Evolutionary conservation across 2,113 vertebrate genomes (phyloP).

Genomic region (Xyrauchen texanus): DNA sequence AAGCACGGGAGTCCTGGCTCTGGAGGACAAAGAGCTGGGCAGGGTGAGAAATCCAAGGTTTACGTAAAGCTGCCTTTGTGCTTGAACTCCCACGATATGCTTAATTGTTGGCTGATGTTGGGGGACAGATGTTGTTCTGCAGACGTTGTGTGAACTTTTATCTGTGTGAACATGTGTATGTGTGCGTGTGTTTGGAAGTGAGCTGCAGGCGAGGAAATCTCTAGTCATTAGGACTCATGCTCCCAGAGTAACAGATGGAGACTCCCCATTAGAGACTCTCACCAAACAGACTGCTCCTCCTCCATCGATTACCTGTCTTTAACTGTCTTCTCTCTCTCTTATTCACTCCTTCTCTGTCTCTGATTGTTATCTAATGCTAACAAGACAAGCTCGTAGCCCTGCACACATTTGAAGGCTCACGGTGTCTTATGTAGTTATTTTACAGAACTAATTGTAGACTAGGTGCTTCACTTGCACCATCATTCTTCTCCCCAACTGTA

Average conservation of each 20-base stretch:
- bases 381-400: too few species aligned
- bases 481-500: too few species aligned
- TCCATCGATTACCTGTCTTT: constrained; percentile 22
- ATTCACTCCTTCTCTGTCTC: neutral
- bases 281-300: constrained; percentile 43
- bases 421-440: too few species aligned
- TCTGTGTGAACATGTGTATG: neutral
- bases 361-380: too few species aligned
- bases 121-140: constrained; percentile 23
- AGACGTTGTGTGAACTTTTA: constrained; percentile 5
- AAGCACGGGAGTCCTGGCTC: constrained; percentile 90
- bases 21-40: constrained; percentile 97
- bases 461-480: too few species aligned
- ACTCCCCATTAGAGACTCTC: constrained; percentile 47
- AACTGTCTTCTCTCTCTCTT: neutral
- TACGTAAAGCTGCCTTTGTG: too few species aligned
- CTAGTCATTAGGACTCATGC: constrained; percentile 42
- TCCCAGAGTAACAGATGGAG: constrained; percentile 51
- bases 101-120: constrained; percentile 8
- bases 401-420: too few species aligned
- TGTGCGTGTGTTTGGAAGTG: neutral
- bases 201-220: neutral
- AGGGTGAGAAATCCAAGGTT: constrained; percentile 75
- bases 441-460: too few species aligned
- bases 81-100: too few species aligned